Evolutionary conservation across 2,113 vertebrate species (phyloP), one percentile per base, ranked within the genome.

Genomic region (Ariopsis seemanni): DNA sequence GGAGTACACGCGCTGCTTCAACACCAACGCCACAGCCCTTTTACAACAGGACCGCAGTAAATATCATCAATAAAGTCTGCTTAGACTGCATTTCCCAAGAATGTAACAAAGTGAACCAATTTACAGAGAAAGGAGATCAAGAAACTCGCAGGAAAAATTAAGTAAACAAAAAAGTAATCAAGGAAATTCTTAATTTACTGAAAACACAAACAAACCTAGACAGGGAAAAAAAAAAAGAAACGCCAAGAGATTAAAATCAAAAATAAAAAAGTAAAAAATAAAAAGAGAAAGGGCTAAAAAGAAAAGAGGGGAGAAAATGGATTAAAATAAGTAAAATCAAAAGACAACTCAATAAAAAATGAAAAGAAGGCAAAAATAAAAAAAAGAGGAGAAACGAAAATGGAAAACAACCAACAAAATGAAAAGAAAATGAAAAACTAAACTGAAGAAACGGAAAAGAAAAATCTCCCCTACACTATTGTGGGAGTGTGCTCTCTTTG

Each of bases 11-110:
- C 84, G 77, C 67, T 12, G 27, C 58, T 71, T 30, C 22, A 25
- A 74, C 74, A 83, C 60, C 11, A 63, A 88, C 34, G 72, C 60
- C 77, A 77, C 58, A 25, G 52, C 84, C 84, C 86, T 86, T 77
- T 82, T 77, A 85, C 75, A 20, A 5, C 77, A 18, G 53, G 53
- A 34, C n/a, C 74, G 22, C 69, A 89, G 52, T 30, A 57, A 79
- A 86, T 62, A 58, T 34, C n/a, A 83, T 83, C 80, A 79, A 79
- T 84, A 83, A 77, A 34, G 42, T 52, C 77, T 55, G 57, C 77
- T 55, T 69, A 60, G 18, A 58, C 48, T 34, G 60, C 25, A 4
- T 18, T 5, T 57, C 60, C 69, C 50, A 30, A 79, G 85, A 27
- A 14, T 0, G 14, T 12, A 27, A 42, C 52, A 84, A 52, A 25